These are phyloP conservation scores for Panthera uncia DNA, from an alignment of 2,113 vertebrate genomes.

Conservation along the genomic window DNA sequence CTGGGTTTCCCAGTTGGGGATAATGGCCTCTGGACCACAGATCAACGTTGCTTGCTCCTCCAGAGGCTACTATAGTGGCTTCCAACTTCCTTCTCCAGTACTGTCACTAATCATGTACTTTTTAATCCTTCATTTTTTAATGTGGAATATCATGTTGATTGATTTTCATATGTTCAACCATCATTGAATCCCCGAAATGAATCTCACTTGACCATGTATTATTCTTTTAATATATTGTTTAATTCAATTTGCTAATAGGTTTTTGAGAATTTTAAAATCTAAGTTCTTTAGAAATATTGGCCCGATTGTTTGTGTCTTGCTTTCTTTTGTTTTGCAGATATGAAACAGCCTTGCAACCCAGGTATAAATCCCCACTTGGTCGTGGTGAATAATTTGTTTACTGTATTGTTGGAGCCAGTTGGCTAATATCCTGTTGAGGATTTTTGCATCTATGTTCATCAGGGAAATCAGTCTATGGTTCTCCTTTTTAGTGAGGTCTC, in stretches of 20 bases:
- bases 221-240: background rate
- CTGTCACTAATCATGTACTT: background rate
- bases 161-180: background rate
- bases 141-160: background rate
- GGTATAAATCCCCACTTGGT: too few relatives aligned
- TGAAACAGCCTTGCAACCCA: too few relatives aligned
- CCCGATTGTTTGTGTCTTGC: background rate
- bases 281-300: background rate
- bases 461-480: too few relatives aligned
- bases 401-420: too few relatives aligned
- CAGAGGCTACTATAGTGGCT: too few relatives aligned
- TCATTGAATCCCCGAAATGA: background rate
- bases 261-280: background rate
- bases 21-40: background rate
- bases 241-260: background rate
- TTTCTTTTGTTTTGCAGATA: too few relatives aligned
- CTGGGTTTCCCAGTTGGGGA: background rate
- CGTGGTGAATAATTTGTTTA: too few relatives aligned
- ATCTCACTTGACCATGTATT: background rate
- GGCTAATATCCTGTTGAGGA: too few relatives aligned
- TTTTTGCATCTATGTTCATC: too few relatives aligned
- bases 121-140: background rate
- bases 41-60: too few relatives aligned
- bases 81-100: background rate
- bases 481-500: too few relatives aligned